A percentile compares a stretch with the other conserved stretches of the same genome.
These are phyloP conservation scores for Naja naja DNA, from an alignment of 2,113 vertebrate species.

Conservation along the genomic window DNA sequence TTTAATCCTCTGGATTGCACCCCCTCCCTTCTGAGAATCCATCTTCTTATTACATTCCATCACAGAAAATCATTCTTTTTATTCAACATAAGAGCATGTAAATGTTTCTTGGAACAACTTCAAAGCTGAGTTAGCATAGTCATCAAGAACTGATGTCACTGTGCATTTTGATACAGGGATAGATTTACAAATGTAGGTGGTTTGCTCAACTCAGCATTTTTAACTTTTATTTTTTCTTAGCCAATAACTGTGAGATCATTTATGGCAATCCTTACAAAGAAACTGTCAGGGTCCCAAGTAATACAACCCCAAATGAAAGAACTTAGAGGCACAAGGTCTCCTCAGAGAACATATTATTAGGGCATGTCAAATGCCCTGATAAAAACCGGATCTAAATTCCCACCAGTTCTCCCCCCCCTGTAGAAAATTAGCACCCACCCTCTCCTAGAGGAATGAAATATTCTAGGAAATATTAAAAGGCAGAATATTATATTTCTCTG, in stretches of 20 bases:
- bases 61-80: neutral
- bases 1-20: neutral
- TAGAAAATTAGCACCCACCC: too few species aligned
- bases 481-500: too few species aligned
- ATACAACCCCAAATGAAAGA: too few species aligned
- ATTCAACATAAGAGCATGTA: neutral
- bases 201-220: neutral
- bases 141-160: neutral
- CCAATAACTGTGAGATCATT: neutral
- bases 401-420: too few species aligned
- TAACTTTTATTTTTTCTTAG: neutral
- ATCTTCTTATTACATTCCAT: neutral
- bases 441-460: too few species aligned
- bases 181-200: neutral
- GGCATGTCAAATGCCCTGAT: too few species aligned
- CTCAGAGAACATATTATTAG: too few species aligned
- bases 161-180: constrained; percentile 10
- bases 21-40: neutral
- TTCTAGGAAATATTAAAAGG: too few species aligned
- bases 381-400: too few species aligned
- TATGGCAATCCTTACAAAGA: neutral
- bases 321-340: too few species aligned
- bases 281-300: too few species aligned
- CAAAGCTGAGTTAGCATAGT: fast-evolving
- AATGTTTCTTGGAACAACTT: neutral